Evolutionary conservation across 2,797 vertebrate species (phyloP).

Genomic region (Pteronotus mesoamericanus): DNA sequence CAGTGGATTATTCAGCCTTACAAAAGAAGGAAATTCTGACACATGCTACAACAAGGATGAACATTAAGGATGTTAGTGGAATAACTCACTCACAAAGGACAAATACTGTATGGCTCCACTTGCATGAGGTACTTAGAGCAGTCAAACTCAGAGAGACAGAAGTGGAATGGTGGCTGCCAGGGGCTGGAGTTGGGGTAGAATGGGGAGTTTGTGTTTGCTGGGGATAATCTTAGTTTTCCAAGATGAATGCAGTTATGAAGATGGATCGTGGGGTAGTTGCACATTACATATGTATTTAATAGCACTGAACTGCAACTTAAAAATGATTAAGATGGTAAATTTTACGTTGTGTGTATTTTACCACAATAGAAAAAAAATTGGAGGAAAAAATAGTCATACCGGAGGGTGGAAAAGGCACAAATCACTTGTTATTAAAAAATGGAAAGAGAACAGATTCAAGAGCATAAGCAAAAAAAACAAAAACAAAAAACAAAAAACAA

Average conservation of each 20-base stretch:
- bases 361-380: background rate
- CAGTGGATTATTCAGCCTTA: background rate
- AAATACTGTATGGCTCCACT: background rate
- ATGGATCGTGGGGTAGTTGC: background rate
- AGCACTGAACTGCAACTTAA: background rate
- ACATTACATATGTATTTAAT: background rate
- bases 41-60: background rate
- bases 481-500: too few species aligned
- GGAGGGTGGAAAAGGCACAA: background rate
- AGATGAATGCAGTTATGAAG: background rate
- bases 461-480: background rate
- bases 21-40: background rate
- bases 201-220: too few species aligned
- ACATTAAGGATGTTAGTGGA: background rate
- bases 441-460: accelerated
- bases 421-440: background rate
- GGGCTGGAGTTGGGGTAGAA: background rate
- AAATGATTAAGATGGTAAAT: background rate
- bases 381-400: background rate
- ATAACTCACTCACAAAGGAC: background rate
- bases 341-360: background rate
- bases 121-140: background rate
- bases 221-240: background rate
- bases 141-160: background rate
- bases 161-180: background rate